Percentiles rank a stretch among this genome's conserved stretches.
phyloP scores from a whole-genome alignment of 2,888 invertebrate species.

The Hemaris fuciformis region DNA sequence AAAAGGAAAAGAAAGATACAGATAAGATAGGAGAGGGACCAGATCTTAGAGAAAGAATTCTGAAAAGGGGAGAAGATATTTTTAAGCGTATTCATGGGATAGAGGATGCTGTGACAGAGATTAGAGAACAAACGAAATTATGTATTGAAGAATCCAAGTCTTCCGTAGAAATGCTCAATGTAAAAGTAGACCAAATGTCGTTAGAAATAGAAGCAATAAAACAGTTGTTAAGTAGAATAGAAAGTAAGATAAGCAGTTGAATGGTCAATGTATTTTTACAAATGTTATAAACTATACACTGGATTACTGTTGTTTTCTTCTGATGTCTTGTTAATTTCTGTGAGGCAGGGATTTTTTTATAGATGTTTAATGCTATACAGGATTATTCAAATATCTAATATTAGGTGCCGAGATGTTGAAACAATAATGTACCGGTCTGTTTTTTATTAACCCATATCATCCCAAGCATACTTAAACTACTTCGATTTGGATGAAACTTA shows the following conservation, averaged over 20 bases:
- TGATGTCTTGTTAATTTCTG: neutral
- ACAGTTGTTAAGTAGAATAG: conserved; percentile 55
- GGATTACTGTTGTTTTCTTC: neutral
- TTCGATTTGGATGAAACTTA: too few relatives aligned
- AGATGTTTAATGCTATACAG: too few relatives aligned
- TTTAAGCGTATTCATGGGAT: conserved; percentile 53
- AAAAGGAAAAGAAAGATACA: conserved; percentile 29
- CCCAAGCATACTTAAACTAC: too few relatives aligned
- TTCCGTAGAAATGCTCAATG: conserved; percentile 53
- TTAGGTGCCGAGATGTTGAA: too few relatives aligned
- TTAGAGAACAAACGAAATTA: conserved; percentile 50
- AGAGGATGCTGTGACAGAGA: conserved; percentile 51
- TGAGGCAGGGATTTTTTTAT: too few relatives aligned
- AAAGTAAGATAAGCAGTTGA: conserved; percentile 49
- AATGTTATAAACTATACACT: neutral
- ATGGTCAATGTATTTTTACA: conserved; percentile 1
- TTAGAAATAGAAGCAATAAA: conserved; percentile 62
- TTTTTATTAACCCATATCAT: too few relatives aligned
- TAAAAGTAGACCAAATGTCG: conserved; percentile 65
- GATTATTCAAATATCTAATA: too few relatives aligned
- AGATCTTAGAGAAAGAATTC: conserved; percentile 30
- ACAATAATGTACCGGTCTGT: too few relatives aligned
- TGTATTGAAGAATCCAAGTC: conserved; percentile 47
- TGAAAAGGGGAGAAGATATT: conserved; percentile 50
- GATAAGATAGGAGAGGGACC: conserved; percentile 26